Evolutionary conservation across 2,797 vertebrate species (phyloP).

Genomic region (Lepus oiostolus): DNA sequence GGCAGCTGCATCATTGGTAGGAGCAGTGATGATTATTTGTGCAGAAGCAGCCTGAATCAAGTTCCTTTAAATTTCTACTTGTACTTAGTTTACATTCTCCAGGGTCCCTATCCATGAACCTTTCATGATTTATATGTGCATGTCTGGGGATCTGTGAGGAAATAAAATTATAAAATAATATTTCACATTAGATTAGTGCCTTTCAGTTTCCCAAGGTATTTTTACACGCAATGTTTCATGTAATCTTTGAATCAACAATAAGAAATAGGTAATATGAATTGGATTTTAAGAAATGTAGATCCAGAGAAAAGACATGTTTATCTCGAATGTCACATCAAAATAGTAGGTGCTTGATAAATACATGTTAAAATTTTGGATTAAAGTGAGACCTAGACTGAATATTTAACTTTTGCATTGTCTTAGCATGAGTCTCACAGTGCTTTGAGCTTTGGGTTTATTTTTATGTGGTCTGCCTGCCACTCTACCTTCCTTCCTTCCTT

Average conservation of each 20-base stretch:
- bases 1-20: neutral
- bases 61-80: constrained; percentile 4
- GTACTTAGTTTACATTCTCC: neutral
- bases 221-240: neutral
- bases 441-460: neutral
- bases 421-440: neutral
- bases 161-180: constrained; percentile 30
- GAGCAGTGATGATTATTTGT: neutral
- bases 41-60: neutral
- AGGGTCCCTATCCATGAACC: neutral
- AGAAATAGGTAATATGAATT: constrained; percentile 12
- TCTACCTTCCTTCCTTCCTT: neutral
- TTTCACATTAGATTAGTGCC: constrained; percentile 41
- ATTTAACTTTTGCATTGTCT: neutral
- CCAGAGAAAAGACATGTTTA: neutral
- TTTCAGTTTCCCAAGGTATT: constrained; percentile 37
- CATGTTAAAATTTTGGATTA: neutral
- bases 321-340: neutral
- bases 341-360: neutral
- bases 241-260: neutral
- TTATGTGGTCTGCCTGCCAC: neutral
- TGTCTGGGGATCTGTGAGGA: constrained; percentile 2
- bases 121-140: constrained; percentile 15
- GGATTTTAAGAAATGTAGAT: neutral
- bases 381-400: neutral